Conservation (phyloP, 2,888 invertebrate species). For the Limenitis camilla region DNA sequence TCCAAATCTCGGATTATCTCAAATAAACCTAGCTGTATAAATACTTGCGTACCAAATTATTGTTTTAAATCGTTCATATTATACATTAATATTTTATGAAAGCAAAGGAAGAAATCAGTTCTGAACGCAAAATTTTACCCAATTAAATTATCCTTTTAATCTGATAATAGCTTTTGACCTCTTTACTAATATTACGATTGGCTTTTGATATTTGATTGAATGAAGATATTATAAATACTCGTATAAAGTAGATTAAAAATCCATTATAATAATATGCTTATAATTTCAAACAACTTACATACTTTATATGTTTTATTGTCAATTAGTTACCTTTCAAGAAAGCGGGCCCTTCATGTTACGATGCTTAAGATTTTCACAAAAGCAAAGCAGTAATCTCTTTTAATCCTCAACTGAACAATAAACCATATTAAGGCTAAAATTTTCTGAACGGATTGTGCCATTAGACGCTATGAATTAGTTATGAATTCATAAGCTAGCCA, state of each 20-base stretch:
- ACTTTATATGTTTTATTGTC: no score
- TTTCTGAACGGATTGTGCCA: slow-evolving; percentile 32
- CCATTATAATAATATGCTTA: no score
- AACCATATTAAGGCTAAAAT: slow-evolving; percentile 25
- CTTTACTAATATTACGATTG: no score
- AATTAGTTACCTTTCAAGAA: no score
- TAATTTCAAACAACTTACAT: no score
- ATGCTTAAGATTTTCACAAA: neutral
- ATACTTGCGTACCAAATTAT: slow-evolving; percentile 13
- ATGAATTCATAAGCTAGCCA: slow-evolving; percentile 28
- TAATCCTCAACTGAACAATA: slow-evolving; percentile 26
- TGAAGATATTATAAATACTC: no score
- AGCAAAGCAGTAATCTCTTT: slow-evolving; percentile 2
- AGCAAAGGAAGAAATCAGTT: no score
- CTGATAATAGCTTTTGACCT: no score
- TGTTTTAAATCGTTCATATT: slow-evolving; percentile 8
- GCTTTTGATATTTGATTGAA: no score
- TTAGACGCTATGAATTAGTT: slow-evolving; percentile 34
- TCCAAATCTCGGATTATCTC: slow-evolving; percentile 53
- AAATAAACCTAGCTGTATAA: slow-evolving; percentile 29
- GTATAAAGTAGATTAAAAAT: no score
- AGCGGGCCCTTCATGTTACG: neutral
- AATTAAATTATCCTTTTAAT: no score
- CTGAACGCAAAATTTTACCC: no score
- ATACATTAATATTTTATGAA: neutral